Evolutionary conservation across 2,113 vertebrate genomes (phyloP).

Genomic region (Gila orcuttii): DNA sequence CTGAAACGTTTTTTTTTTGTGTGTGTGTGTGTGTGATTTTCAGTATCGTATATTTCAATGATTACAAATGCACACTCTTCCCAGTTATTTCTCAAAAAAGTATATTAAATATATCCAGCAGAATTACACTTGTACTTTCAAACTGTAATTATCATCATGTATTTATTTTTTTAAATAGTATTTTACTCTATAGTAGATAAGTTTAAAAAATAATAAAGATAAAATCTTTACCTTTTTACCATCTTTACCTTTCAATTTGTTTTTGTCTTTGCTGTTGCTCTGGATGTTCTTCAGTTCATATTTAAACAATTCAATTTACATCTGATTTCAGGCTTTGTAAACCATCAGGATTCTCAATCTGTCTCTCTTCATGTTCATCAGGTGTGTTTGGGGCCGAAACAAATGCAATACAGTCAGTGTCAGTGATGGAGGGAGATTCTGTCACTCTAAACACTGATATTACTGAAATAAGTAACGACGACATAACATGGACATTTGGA

Average conservation of each 20-base stretch:
- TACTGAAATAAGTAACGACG: rapidly evolving
- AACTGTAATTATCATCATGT: no score
- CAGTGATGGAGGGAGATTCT: neutral
- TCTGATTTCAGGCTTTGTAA: neutral
- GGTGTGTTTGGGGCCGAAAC: neutral
- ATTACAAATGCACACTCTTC: neutral
- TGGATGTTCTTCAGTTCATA: neutral
- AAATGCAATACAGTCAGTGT: neutral
- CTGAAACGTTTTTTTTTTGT: neutral
- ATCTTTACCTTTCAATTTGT: neutral
- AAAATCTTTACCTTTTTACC: neutral
- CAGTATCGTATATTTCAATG: neutral
- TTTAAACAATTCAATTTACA: neutral
- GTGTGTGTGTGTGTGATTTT: neutral
- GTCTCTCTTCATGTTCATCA: neutral
- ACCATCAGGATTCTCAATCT: neutral
- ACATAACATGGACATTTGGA: neutral
- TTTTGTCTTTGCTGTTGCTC: neutral
- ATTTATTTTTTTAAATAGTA: no score
- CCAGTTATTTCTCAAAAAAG: neutral
- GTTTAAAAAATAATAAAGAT: neutral
- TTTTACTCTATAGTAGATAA: neutral
- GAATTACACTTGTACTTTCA: no score
- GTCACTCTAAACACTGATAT: neutral
- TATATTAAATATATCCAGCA: no score